Evolutionary conservation across 2,797 vertebrate genomes (phyloP), one percentile per base, ranked within the genome.

Genomic region (Ara ararauna): DNA sequence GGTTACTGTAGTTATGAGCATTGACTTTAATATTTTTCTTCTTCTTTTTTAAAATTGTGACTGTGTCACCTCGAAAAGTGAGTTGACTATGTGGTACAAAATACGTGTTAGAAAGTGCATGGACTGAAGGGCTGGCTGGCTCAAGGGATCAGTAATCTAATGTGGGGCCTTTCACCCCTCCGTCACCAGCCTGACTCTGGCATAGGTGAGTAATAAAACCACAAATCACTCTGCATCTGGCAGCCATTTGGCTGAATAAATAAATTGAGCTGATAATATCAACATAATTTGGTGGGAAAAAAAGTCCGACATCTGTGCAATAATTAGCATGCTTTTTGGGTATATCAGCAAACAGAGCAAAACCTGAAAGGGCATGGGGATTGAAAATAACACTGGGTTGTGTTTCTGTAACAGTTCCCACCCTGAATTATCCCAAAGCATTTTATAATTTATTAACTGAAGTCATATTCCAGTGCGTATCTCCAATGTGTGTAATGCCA

Each of bases 281-380:
- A 92, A 82, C 82, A 67, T 72, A 87, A 73, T 91, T 81, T 67
- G 48, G 7, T 34, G 20, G 45, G 7, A 30, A 91, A 91, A 86
- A 65, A 86, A 65, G 44, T 62, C n/a, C 30, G 15, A 78, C 65
- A 76, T 93, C 74, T 93, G 77, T 91, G 81, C 62, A 76, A 51
- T 93, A 95, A 93, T 92, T 91, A 87, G 16, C 36, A 23, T 67
- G 32, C 9, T 88, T 91, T 96, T 82, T 17, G 36, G 17, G 53
- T 83, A 85, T 92, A 61, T 91, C 87, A 78, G 53, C 78, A 96
- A 90, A 92, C 11, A 64, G 60, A 87, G 42, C 51, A 92, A 94
- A 92, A 67, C 29, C 67, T 90, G 72, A 92, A 80, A 92, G 51
- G 50, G 45, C 42, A 89, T 0, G 1, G 58, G 65, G 53, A 50